Percentiles rank a stretch among this genome's conserved stretches.
phyloP scores from a whole-genome alignment of 2,113 vertebrate genomes.

The Ivindomyrus marchei region DNA sequence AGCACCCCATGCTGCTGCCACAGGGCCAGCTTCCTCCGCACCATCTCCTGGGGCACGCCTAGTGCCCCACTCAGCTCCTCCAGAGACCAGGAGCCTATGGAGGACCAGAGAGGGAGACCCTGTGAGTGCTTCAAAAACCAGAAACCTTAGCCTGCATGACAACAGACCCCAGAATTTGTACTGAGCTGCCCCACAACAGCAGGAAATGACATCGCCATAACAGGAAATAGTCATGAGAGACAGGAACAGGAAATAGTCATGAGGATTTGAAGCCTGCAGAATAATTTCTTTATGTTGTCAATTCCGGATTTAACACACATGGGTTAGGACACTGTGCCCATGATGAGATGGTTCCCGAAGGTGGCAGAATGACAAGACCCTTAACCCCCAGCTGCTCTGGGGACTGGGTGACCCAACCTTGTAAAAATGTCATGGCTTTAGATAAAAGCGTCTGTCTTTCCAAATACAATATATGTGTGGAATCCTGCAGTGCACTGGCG shows the following conservation, averaged over 20 bases:
- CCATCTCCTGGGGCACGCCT: conserved; percentile 73
- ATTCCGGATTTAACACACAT: neutral
- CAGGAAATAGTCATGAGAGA: neutral
- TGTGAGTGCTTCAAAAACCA: neutral
- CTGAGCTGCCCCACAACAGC: neutral
- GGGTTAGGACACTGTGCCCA: neutral
- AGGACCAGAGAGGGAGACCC: neutral
- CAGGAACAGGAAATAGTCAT: neutral
- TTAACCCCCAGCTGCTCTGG: neutral
- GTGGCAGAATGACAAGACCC: neutral
- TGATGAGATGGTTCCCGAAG: neutral
- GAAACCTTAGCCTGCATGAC: neutral
- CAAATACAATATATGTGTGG: neutral
- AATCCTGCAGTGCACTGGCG: neutral
- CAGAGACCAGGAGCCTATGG: conserved; percentile 75
- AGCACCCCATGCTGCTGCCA: conserved; percentile 97
- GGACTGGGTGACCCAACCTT: neutral
- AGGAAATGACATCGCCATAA: neutral
- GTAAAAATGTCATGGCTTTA: neutral
- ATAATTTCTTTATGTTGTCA: neutral
- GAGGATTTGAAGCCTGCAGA: neutral
- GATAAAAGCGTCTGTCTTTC: neutral
- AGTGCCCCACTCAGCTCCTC: conserved; percentile 80
- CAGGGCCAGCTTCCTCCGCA: conserved; percentile 82
- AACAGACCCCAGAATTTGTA: neutral